phyloP scores from a whole-genome alignment of 2,888 invertebrate species.

The Pinctada fucata region DNA sequence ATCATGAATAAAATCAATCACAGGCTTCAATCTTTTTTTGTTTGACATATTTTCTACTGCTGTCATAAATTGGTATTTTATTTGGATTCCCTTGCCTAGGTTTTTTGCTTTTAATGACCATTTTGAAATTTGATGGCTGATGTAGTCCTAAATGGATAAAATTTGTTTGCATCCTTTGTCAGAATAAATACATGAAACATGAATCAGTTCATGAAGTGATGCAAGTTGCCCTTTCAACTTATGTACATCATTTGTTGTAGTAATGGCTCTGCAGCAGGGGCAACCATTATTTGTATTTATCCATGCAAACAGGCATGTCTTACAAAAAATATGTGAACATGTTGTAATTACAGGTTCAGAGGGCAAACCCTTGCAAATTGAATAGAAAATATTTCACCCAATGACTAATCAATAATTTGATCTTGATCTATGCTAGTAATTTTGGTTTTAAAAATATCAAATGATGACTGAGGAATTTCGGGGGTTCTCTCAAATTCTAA shows the following conservation, averaged over 20 bases:
- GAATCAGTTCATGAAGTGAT: background rate
- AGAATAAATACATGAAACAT: background rate
- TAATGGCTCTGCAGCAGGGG: background rate
- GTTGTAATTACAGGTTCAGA: background rate
- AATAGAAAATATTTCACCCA: background rate
- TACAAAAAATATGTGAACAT: background rate
- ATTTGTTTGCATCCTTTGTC: background rate
- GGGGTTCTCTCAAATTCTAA: background rate
- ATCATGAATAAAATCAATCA: background rate
- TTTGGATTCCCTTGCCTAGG: background rate
- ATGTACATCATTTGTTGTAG: background rate
- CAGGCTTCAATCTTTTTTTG: background rate
- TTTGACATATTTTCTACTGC: background rate
- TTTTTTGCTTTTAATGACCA: background rate
- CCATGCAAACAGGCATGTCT: background rate
- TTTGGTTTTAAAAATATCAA: background rate
- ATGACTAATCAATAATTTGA: background rate
- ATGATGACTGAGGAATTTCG: background rate
- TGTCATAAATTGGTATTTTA: background rate
- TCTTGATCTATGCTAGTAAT: background rate
- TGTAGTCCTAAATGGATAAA: background rate
- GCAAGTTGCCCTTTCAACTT: background rate
- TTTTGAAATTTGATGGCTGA: background rate
- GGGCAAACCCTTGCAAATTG: background rate
- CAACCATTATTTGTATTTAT: background rate